These are phyloP conservation scores for Protonibea diacanthus DNA, from an alignment of 2,797 vertebrate species.

Conservation along the genomic window DNA sequence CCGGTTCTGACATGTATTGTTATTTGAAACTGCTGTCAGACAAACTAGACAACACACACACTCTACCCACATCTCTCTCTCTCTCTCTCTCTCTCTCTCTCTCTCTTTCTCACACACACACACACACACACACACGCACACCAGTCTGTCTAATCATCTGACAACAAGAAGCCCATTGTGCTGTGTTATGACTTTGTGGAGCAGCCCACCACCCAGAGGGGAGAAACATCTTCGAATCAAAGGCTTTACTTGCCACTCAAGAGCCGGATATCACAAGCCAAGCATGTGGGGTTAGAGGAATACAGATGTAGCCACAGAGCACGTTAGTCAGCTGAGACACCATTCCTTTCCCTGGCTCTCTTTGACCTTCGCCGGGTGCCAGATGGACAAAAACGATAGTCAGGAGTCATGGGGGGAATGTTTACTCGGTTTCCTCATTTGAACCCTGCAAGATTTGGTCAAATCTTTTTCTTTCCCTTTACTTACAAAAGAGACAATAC, in stretches of 20 bases:
- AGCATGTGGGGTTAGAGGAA: constrained; percentile 74
- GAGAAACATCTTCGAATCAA: constrained; percentile 74
- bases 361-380: constrained; percentile 50
- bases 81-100: not conserved
- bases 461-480: not conserved
- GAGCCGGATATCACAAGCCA: constrained; percentile 73
- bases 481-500: too few species aligned
- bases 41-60: constrained; percentile 67
- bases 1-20: constrained; percentile 78
- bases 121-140: constrained; percentile 44
- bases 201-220: constrained; percentile 73
- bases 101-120: constrained; percentile 12
- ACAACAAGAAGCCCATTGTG: constrained; percentile 83
- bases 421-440: constrained; percentile 31
- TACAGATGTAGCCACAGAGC: constrained; percentile 61
- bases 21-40: constrained; percentile 80
- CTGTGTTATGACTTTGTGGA: constrained; percentile 79
- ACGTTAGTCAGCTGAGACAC: constrained; percentile 64
- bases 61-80: not conserved
- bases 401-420: constrained; percentile 47
- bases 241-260: constrained; percentile 70
- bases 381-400: constrained; percentile 49
- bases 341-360: constrained; percentile 6
- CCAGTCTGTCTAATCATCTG: constrained; percentile 75
- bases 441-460: constrained; percentile 16